Base-by-base conservation (phyloP, 2,797 vertebrate species). In the Ateles fusciceps region DNA sequence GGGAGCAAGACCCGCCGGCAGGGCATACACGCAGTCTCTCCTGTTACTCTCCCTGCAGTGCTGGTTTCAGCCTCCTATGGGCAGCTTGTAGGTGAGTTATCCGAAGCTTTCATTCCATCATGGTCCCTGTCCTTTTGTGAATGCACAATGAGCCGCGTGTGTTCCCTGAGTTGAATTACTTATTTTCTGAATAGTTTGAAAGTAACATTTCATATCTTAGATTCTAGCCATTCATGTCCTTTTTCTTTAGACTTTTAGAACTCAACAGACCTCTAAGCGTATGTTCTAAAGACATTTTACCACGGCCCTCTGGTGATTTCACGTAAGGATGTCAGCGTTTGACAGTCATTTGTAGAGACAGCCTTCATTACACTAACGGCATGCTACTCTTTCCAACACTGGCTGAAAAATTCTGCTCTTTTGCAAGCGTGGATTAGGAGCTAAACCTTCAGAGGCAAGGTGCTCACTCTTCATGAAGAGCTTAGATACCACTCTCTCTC, bases 1-100 rank as follows among this genome's bases (percentile, higher is more conserved):
- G 33, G 46, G 36, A 71, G 61, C 12, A 33, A 72, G 52, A 10
- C n/a, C 52, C 8, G 21, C 39, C 7, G 14, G 22, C 44, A 2
- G 0, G 33, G 33, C 9, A 0, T 1, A 5, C 5, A 4, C 3
- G 0, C 33, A 36, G 7, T 6, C 21, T 30, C 36, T 71, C 26
- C 79, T 13, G 17, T 2, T 15, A 4, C 21, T 5, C 1, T 17
- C 30, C 59, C 17, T n/a, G 1, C 19, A 36, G 22, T 13, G 59
- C 24, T 5, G 44, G 30, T 7, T 52, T 84, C 59, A 33, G n/a
- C 39, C 48, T 68, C 26, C 50, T 4, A 6, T 0, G 3, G 42
- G 26, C 26, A 42, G 59, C 3, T 33, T 21, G 6, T 22, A 6
- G 33, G 4, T 28, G 48, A 24, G 42, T 8, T 11, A 7, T 10